Conservation (phyloP, 2,797 vertebrate species). For the Pseudochromis fuscus region DNA sequence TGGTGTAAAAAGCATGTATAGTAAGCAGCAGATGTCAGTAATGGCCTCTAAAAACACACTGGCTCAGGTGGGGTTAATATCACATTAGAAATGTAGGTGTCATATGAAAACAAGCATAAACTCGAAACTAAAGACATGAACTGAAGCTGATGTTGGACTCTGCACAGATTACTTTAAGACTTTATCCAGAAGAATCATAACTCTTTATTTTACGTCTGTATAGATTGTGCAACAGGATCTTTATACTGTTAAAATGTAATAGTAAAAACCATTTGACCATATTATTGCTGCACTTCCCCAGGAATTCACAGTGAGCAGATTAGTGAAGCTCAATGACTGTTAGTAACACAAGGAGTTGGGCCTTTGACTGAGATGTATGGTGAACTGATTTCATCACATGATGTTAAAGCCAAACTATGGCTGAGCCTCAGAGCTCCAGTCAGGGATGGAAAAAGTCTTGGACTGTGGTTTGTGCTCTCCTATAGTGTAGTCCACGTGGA, state of each 20-base stretch:
- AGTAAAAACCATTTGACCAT: too few relatives aligned
- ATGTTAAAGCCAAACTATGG: not conserved
- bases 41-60: not conserved
- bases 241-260: too few relatives aligned
- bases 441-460: slow-evolving; percentile 90
- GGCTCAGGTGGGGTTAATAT: not conserved
- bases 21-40: not conserved
- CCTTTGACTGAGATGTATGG: too few relatives aligned
- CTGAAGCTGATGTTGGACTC: not conserved
- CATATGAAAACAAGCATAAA: slow-evolving; percentile 5
- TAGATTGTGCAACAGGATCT: too few relatives aligned
- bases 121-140: not conserved
- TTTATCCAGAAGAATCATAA: too few relatives aligned
- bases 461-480: slow-evolving; percentile 85
- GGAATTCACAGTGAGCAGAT: too few relatives aligned
- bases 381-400: too few relatives aligned
- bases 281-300: too few relatives aligned
- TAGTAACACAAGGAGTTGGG: too few relatives aligned
- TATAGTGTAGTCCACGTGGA: slow-evolving; percentile 86
- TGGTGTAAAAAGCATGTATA: not conserved
- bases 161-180: too few relatives aligned
- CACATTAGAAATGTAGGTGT: not conserved
- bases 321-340: too few relatives aligned
- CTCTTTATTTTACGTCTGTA: too few relatives aligned
- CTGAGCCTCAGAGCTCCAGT: slow-evolving; percentile 82